Conservation (phyloP, 1,140 invertebrate species). For the Thaumatotibia leucotreta region DNA sequence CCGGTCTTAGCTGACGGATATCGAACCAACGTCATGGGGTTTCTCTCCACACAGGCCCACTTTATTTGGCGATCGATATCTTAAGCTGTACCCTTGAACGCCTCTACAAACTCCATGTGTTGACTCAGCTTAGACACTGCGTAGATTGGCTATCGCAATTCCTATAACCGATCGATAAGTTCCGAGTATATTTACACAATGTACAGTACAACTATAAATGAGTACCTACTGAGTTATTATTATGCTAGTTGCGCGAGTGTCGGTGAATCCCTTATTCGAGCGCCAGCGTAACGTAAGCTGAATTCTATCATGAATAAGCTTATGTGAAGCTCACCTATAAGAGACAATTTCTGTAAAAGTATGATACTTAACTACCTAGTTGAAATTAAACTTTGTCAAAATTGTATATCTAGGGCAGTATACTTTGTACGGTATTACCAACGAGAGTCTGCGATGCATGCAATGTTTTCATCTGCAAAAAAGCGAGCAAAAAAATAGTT, state of each 20-base stretch:
- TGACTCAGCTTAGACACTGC: background rate
- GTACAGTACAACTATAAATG: background rate
- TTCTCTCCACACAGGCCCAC: background rate
- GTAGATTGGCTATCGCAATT: slow-evolving; percentile 1
- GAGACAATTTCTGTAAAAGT: too few species aligned
- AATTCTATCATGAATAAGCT: too few species aligned
- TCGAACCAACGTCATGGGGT: background rate
- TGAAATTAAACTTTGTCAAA: too few species aligned
- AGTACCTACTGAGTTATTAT: background rate
- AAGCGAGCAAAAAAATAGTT: too few species aligned
- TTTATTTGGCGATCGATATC: background rate
- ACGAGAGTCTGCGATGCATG: too few species aligned
- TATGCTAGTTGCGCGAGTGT: background rate
- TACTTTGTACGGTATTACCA: too few species aligned
- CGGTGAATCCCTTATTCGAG: too few species aligned
- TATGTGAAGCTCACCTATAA: too few species aligned
- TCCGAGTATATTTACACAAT: background rate
- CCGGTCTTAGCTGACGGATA: background rate
- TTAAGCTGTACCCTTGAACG: background rate
- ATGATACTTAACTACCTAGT: too few species aligned
- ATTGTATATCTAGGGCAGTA: too few species aligned
- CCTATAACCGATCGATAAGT: slow-evolving; percentile 1
- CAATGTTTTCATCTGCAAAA: too few species aligned
- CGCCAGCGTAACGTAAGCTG: too few species aligned
- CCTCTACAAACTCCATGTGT: background rate